These are phyloP conservation scores for Epinotia demarniana DNA, from an alignment of 2,888 invertebrate species.

Conservation along the genomic window DNA sequence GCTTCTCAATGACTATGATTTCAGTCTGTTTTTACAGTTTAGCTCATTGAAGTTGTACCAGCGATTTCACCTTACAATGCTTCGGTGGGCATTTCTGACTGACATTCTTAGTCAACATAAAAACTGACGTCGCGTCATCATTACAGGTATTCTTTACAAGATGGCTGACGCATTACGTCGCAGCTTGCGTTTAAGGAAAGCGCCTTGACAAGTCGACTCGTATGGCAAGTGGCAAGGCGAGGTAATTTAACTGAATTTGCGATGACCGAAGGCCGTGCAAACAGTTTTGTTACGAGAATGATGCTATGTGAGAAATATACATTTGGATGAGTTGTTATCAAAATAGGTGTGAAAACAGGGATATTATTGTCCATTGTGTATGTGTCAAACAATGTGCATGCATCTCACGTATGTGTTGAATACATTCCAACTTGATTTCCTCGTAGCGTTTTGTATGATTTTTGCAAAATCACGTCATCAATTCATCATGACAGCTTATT, in stretches of 20 bases:
- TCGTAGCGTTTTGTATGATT: not conserved
- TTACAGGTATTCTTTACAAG: constrained; percentile 2
- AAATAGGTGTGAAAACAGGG: constrained; percentile 1
- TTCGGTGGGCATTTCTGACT: constrained; percentile 4
- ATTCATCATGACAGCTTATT: not conserved
- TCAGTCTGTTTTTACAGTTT: not conserved
- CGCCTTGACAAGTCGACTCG: constrained; percentile 12
- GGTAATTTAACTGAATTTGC: constrained; percentile 6
- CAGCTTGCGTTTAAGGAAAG: constrained; percentile 26
- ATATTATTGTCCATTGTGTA: not conserved
- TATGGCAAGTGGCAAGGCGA: constrained; percentile 33
- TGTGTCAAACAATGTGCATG: not conserved
- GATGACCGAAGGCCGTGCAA: constrained; percentile 1
- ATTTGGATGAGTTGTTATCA: constrained; percentile 18
- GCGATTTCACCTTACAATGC: constrained; percentile 5
- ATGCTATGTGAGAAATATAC: constrained; percentile 10
- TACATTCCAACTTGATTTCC: not conserved
- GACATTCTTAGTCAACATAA: not conserved
- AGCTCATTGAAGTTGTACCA: not conserved
- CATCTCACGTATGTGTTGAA: not conserved
- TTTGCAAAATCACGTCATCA: not conserved
- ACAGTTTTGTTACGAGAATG: constrained; percentile 6
- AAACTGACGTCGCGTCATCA: constrained; percentile 23
- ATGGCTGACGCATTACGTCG: constrained; percentile 9
- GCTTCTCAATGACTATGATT: constrained; percentile 2